phyloP scores from a whole-genome alignment of 2,888 invertebrate species.

The Lithophane semibrunnea region DNA sequence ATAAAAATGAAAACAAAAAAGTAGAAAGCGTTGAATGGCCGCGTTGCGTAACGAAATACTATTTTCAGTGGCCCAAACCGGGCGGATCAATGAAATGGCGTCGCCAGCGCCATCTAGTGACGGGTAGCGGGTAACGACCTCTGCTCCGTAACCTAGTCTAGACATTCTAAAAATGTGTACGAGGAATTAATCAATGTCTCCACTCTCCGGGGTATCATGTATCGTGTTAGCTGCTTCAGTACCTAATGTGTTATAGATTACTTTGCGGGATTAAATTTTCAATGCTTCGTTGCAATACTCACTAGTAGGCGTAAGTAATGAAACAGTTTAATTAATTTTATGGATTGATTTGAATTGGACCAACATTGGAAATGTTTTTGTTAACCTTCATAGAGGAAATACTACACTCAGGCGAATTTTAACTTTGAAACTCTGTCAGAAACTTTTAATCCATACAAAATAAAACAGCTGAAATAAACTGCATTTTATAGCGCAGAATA shows the following conservation, averaged over 20 bases:
- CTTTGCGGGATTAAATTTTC: conserved; percentile 37
- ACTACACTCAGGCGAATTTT: not conserved
- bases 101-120: conserved; percentile 77
- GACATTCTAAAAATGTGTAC: conserved; percentile 65
- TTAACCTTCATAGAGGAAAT: not conserved
- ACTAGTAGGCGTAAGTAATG: conserved; percentile 1
- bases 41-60: conserved; percentile 69
- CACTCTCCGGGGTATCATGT: conserved; percentile 56
- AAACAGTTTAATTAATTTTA: conserved; percentile 28
- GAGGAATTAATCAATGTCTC: conserved; percentile 60
- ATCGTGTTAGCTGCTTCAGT: conserved; percentile 55
- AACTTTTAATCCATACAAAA: not conserved
- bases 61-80: conserved; percentile 77
- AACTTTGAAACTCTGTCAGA: not conserved
- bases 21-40: conserved; percentile 60
- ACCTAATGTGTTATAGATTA: conserved; percentile 27
- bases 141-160: conserved; percentile 64
- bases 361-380: not conserved
- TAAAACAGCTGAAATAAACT: not conserved
- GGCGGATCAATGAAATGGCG: conserved; percentile 82
- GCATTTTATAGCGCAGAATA: not conserved
- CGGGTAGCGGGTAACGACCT: conserved; percentile 72
- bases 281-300: conserved; percentile 14
- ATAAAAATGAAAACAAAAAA: conserved; percentile 61
- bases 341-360: conserved; percentile 12